Evolutionary conservation across 2,113 vertebrate genomes (phyloP).

Genomic region (Phrynocephalus versicolor): DNA sequence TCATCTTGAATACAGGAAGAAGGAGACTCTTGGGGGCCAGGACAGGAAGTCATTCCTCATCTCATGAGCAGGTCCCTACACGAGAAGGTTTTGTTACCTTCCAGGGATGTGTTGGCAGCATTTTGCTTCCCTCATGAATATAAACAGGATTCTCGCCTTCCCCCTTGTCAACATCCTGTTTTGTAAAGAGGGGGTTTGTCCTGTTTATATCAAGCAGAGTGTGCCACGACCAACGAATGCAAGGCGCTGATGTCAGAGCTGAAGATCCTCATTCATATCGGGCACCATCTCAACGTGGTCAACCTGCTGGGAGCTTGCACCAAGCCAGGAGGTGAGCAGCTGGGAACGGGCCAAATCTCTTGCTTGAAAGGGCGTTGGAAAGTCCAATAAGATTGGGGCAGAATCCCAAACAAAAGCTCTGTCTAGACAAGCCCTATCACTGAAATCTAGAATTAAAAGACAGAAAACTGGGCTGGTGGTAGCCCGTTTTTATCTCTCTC

Average conservation of each 20-base stretch:
- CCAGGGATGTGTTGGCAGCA: not conserved
- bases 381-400: too few relatives aligned
- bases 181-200: conserved; percentile 64
- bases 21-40: conserved; percentile 42
- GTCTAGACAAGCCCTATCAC: not conserved
- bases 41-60: conserved; percentile 60
- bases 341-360: not conserved
- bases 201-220: conserved; percentile 80
- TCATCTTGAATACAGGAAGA: not conserved
- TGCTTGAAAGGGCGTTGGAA: not conserved
- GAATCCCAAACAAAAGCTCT: too few relatives aligned
- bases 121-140: conserved; percentile 38
- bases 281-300: conserved; percentile 92
- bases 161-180: conserved; percentile 67
- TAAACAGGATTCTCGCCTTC: conserved; percentile 69
- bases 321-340: conserved; percentile 87
- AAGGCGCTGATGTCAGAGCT: conserved; percentile 94
- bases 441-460: not conserved
- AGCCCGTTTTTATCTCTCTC: too few relatives aligned
- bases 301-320: conserved; percentile 94
- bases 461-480: too few relatives aligned
- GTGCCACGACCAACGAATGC: conserved; percentile 90
- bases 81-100: conserved; percentile 51
- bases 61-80: conserved; percentile 49
- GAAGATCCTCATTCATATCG: conserved; percentile 95